These are phyloP conservation scores for Eueides isabella DNA, from an alignment of 1,140 invertebrate genomes.

Conservation along the genomic window DNA sequence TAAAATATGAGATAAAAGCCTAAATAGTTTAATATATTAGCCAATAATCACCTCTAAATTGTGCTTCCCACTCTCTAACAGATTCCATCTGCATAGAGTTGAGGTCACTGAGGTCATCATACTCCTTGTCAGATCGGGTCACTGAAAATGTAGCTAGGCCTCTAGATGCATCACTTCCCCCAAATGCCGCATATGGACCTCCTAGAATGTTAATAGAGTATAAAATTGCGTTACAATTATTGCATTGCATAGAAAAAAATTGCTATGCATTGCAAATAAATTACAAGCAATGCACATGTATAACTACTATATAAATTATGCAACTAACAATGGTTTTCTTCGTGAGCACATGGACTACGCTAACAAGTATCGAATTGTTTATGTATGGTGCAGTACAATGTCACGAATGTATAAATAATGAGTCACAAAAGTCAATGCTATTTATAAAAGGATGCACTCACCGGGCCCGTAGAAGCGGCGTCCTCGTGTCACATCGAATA, in stretches of 20 bases:
- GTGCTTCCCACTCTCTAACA: constrained; percentile 97
- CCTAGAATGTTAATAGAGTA: constrained; percentile 80
- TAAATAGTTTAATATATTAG: neutral
- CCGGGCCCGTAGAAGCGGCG: constrained; percentile 96
- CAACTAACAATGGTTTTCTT: neutral
- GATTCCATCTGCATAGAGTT: constrained; percentile 93
- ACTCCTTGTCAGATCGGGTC: constrained; percentile 90
- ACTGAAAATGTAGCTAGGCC: constrained; percentile 97
- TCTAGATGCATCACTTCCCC: constrained; percentile 97
- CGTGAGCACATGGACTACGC: constrained; percentile 9
- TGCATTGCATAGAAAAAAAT: neutral
- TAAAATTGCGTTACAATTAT: neutral
- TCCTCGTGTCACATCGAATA: constrained; percentile 97
- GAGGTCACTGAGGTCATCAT: constrained; percentile 98
- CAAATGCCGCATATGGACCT: constrained; percentile 96
- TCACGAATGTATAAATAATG: constrained; percentile 45
- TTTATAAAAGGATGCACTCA: constrained; percentile 80
- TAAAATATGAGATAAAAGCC: no score
- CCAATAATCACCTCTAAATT: constrained; percentile 91
- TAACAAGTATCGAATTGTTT: constrained; percentile 16
- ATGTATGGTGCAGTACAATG: constrained; percentile 43
- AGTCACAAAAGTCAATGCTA: constrained; percentile 55
- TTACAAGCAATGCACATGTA: neutral
- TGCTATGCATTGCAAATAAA: neutral
- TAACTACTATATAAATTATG: neutral